Base-by-base conservation (phyloP, 1,140 invertebrate genomes). In the Apolygus lucorum region DNA sequence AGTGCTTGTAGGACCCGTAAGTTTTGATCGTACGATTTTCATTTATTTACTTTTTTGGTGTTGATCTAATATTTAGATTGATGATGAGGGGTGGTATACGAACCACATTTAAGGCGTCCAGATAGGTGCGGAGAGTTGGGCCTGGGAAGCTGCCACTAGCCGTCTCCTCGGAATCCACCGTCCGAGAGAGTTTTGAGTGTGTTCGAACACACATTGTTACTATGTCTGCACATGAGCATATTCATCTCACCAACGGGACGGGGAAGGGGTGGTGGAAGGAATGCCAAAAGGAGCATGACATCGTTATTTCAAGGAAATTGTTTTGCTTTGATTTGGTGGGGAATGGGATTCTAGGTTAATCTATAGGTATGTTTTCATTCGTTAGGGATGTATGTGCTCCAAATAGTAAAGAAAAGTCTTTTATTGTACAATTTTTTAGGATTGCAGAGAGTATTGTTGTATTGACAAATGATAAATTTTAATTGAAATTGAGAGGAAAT, bases 51-150 rank as follows among this genome's bases (percentile, higher is more conserved):
- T 59, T 59, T 24, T 59, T 59, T 59, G 54, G 54, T 17, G 54
- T 59, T 59, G 54, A 59, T 59, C 54, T 59, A 59, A 59, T 29
- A 25, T 66, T 66, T 66, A 66, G 27, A 66, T 66, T 66, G 64
- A 66, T 49, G 34, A 49, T 59, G 54, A 59, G 54, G 64, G 64
- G 64, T 66, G 64, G 64, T 42, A 66, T 66, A 66, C 64, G 63
- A 64, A 64, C 64, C 64, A 66, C 64, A 66, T 22, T 25, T 17
- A 59, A 17, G 54, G 22, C 54, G 54, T 59, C 54, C 54, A 59
- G 34, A n/a, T n/a, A 59, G 54, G 54, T 59, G 54, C 54, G 54
- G 54, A 24, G 11, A 11, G 54, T 59, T 14, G 54, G 54, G 54
- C 22, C 34, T 21, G 54, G 54, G 54, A 17, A 59, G 54, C 54